Conservation (phyloP, 2,888 invertebrate species). For the Frankliniella intonsa region DNA sequence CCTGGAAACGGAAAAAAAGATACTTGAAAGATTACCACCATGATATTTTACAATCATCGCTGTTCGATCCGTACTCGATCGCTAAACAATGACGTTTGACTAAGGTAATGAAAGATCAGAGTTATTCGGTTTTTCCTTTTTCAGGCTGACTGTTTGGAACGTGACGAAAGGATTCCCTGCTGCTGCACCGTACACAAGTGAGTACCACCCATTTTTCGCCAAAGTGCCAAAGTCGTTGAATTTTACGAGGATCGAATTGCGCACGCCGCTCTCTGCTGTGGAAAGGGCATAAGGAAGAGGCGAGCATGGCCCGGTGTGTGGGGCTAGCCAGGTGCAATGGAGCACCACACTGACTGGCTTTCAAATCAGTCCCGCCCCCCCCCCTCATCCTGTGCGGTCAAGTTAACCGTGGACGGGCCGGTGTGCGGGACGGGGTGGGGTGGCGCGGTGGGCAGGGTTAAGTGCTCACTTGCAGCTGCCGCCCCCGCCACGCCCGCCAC, state of each 20-base stretch:
- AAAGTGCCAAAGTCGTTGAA: neutral
- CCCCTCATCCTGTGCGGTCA: neutral
- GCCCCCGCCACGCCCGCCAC: no score
- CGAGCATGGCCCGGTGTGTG: neutral
- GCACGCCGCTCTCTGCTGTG: no score
- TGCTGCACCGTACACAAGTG: neutral
- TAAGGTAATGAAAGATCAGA: no score
- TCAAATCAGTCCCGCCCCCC: neutral
- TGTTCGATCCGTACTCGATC: no score
- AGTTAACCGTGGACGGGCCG: no score
- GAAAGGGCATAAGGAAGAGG: neutral
- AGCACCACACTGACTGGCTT: neutral
- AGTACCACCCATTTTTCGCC: conserved; percentile 5
- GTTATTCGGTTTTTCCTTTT: no score
- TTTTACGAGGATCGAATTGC: conserved; percentile 8
- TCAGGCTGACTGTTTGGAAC: neutral
- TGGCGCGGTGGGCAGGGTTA: neutral
- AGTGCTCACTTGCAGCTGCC: no score
- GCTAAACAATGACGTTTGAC: no score
- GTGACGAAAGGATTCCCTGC: neutral
- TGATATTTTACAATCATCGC: no score
- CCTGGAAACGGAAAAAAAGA: no score
- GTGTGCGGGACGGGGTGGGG: neutral
- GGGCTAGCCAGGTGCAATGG: neutral
- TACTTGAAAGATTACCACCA: no score